Conservation (phyloP, 2,113 vertebrate species). For the Scomber japonicus region DNA sequence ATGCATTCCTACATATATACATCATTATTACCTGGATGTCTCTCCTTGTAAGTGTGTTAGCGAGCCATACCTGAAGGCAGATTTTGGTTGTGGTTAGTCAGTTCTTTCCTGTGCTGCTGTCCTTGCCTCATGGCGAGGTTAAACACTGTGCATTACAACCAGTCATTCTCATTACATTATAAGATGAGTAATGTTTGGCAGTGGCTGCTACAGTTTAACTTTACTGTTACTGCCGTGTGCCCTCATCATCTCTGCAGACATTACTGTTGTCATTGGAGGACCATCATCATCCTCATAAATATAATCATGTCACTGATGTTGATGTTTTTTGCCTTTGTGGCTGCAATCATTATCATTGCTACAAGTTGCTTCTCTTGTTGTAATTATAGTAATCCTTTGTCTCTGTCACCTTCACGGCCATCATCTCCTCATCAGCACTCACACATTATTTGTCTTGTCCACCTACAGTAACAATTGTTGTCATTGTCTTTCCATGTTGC, state of each 20-base stretch:
- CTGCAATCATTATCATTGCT: constrained; percentile 28
- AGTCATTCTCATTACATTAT: constrained; percentile 66
- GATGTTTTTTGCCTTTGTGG: constrained; percentile 13
- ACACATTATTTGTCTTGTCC: constrained; percentile 1
- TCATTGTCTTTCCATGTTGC: neutral
- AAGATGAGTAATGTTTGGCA: constrained; percentile 68
- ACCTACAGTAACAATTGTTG: neutral
- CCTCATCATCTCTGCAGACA: constrained; percentile 46
- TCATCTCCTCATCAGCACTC: neutral
- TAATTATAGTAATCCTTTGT: constrained; percentile 35
- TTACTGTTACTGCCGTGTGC: constrained; percentile 33
- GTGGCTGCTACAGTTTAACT: constrained; percentile 35
- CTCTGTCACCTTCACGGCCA: constrained; percentile 12
- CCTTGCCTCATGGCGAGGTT: constrained; percentile 62
- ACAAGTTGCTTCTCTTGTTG: constrained; percentile 24
- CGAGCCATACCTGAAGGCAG: constrained; percentile 7
- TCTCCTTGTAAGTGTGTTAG: constrained; percentile 1
- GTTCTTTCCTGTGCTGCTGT: constrained; percentile 6
- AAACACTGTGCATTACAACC: constrained; percentile 54
- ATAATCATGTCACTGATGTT: constrained; percentile 14
- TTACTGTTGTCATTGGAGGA: constrained; percentile 27
- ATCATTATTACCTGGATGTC: constrained; percentile 3
- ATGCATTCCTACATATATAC: neutral
- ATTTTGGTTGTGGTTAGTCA: constrained; percentile 13
- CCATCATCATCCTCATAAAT: constrained; percentile 42